Evolutionary conservation across 2,888 invertebrate species (phyloP).

Genomic region (Luperina testacea): DNA sequence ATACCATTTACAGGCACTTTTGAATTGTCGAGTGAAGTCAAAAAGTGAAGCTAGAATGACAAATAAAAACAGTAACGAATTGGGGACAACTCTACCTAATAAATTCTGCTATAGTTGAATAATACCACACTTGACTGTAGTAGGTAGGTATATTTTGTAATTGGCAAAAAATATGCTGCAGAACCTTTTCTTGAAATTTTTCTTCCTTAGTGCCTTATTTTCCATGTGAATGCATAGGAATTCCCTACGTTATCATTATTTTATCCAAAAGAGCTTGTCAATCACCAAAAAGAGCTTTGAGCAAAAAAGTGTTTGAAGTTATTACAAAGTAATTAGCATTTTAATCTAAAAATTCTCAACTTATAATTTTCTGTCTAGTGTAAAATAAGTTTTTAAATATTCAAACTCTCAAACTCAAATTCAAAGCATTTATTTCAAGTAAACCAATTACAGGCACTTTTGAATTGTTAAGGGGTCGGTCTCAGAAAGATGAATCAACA

Average conservation of each 20-base stretch:
- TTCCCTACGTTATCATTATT: neutral
- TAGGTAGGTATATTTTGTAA: neutral
- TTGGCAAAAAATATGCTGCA: neutral
- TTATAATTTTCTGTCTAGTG: constrained; percentile 20
- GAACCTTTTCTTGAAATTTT: neutral
- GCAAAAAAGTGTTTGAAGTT: constrained; percentile 34
- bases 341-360: constrained; percentile 26
- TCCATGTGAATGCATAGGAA: constrained; percentile 11
- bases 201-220: neutral
- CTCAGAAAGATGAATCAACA: no score
- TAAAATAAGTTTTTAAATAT: constrained; percentile 12
- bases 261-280: neutral
- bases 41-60: neutral
- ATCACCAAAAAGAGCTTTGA: neutral
- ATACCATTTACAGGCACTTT: neutral
- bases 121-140: neutral
- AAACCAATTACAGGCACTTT: no score
- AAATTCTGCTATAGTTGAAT: neutral
- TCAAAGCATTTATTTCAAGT: no score
- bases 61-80: neutral
- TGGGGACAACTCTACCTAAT: neutral
- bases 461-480: no score
- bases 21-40: neutral
- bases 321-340: constrained; percentile 51
- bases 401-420: no score